A percentile compares a stretch with the other conserved stretches of the same genome.
Evolutionary conservation across 1,140 invertebrate species (phyloP).

Genomic region (Drosophila arawakana): DNA sequence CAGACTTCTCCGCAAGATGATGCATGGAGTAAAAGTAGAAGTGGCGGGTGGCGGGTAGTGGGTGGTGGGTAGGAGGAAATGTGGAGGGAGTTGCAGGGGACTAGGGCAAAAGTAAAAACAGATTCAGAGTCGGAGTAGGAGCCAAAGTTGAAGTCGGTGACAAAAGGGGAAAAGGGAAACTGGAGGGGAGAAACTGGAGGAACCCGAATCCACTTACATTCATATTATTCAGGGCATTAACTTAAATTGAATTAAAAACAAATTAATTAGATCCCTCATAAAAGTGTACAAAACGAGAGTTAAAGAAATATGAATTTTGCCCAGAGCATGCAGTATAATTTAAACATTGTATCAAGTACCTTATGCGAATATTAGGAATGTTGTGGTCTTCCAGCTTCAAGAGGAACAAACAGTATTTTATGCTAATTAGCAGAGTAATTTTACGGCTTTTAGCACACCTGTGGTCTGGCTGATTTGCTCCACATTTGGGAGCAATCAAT

Average conservation of each 20-base stretch:
- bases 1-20: slow-evolving; percentile 44
- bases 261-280: slow-evolving; percentile 79
- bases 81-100: not conserved
- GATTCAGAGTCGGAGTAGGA: not conserved
- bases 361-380: slow-evolving; percentile 1
- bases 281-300: slow-evolving; percentile 48
- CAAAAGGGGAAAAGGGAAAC: not conserved
- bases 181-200: too few species aligned
- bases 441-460: slow-evolving; percentile 47
- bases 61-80: slow-evolving; percentile 9
- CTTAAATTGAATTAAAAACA: slow-evolving; percentile 82
- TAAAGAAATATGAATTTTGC: slow-evolving; percentile 43
- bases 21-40: slow-evolving; percentile 34
- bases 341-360: not conserved
- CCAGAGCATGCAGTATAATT: not conserved
- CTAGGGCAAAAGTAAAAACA: not conserved
- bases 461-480: slow-evolving; percentile 12
- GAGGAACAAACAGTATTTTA: slow-evolving; percentile 6
- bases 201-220: slow-evolving; percentile 31
- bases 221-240: slow-evolving; percentile 64
- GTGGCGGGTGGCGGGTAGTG: not conserved
- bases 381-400: too few species aligned
- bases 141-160: not conserved
- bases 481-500: slow-evolving; percentile 44
- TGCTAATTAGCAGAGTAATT: slow-evolving; percentile 65